phyloP scores from a whole-genome alignment of 1,140 invertebrate species.

The Drosophila subobscura region DNA sequence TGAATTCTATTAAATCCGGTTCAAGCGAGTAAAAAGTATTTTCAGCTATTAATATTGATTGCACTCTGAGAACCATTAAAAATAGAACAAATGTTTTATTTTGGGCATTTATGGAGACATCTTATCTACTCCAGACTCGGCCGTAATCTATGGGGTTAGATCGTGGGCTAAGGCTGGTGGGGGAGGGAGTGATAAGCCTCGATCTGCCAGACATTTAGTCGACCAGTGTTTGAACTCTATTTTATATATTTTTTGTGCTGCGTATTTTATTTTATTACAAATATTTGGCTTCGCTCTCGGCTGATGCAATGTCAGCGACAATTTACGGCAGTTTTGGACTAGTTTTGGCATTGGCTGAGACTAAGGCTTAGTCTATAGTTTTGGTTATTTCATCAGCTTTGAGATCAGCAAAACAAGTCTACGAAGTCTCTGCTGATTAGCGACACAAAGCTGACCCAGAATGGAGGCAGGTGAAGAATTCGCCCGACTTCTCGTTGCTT shows the following conservation, averaged over 20 bases:
- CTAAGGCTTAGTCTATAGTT: slow-evolving; percentile 25
- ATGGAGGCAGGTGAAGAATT: slow-evolving; percentile 3
- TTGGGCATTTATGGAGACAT: slow-evolving; percentile 42
- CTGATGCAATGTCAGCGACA: slow-evolving; percentile 56
- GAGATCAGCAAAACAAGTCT: slow-evolving; percentile 6
- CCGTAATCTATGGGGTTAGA: no score
- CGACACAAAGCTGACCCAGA: slow-evolving; percentile 26
- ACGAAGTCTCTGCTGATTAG: slow-evolving; percentile 20
- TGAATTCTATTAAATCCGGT: no score
- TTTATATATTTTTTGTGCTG: slow-evolving; percentile 14
- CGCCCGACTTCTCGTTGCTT: neutral
- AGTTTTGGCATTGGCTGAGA: slow-evolving; percentile 7
- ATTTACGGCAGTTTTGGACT: slow-evolving; percentile 27
- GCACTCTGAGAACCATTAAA: slow-evolving; percentile 20
- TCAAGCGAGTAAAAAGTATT: no score
- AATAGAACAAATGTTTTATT: slow-evolving; percentile 43
- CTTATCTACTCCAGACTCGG: slow-evolving; percentile 1
- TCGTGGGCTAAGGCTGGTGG: no score
- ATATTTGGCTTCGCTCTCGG: slow-evolving; percentile 6
- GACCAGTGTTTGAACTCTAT: slow-evolving; percentile 39
- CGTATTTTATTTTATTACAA: neutral
- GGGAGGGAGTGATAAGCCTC: slow-evolving; percentile 16
- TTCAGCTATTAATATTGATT: no score
- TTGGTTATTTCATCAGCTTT: slow-evolving; percentile 43
- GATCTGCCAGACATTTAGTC: slow-evolving; percentile 32